Conservation (phyloP, 2,888 invertebrate species). For the Lapara coniferarum region DNA sequence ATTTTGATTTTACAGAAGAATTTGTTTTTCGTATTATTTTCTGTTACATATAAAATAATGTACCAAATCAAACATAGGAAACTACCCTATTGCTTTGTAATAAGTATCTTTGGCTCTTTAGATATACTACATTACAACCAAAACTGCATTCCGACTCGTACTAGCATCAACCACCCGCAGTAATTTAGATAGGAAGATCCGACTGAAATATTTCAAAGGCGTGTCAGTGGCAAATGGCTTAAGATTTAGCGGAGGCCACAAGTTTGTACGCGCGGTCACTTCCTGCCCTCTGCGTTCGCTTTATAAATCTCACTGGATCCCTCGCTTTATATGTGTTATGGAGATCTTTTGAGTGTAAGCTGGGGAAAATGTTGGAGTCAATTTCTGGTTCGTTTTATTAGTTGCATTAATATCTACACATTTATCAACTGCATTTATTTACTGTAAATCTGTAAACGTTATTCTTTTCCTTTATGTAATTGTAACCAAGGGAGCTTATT, state of each 20-base stretch:
- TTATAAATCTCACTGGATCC: slow-evolving; percentile 4
- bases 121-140: background rate
- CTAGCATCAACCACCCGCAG: slow-evolving; percentile 12
- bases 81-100: too few species aligned
- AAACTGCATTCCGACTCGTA: background rate
- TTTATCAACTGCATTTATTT: too few species aligned
- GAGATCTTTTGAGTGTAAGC: slow-evolving; percentile 15
- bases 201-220: slow-evolving; percentile 27
- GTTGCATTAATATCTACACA: too few species aligned
- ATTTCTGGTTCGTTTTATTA: too few species aligned
- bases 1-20: too few species aligned
- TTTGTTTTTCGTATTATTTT: too few species aligned
- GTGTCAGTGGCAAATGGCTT: slow-evolving; percentile 45
- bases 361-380: slow-evolving; percentile 12
- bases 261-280: slow-evolving; percentile 48
- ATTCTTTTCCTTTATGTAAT: too few species aligned
- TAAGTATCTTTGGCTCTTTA: background rate
- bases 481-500: too few species aligned
- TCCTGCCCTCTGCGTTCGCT: slow-evolving; percentile 39
- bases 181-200: slow-evolving; percentile 34
- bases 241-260: slow-evolving; percentile 45
- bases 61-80: too few species aligned
- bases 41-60: too few species aligned
- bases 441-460: too few species aligned
- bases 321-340: background rate